Conservation (phyloP, 2,797 vertebrate genomes). For the Ambastaia sidthimunki region DNA sequence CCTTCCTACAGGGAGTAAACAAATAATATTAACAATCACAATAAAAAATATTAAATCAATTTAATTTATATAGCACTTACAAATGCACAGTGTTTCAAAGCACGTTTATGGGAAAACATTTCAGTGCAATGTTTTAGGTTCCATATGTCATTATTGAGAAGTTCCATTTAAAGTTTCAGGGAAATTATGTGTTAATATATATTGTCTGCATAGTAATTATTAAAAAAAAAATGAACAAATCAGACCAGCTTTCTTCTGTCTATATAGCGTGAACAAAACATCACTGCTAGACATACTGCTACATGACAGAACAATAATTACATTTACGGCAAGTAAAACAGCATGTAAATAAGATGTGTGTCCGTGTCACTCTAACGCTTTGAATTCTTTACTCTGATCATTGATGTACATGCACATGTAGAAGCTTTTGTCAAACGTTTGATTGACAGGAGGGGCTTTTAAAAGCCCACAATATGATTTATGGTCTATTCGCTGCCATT, state of each 20-base stretch:
- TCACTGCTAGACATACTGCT: no score
- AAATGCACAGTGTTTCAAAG: no score
- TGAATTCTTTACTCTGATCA: not conserved
- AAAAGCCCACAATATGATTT: slow-evolving; percentile 30
- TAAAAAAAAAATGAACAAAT: no score
- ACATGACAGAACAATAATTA: not conserved
- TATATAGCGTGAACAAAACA: no score
- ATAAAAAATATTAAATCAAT: not conserved
- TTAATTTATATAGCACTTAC: not conserved
- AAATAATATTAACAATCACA: not conserved
- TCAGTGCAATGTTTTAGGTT: no score
- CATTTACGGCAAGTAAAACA: not conserved
- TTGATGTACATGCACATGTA: not conserved
- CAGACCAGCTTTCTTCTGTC: no score
- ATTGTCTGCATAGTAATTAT: no score
- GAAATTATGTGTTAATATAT: no score
- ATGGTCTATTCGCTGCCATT: slow-evolving; percentile 17
- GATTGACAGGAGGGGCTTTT: slow-evolving; percentile 21
- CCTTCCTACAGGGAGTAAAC: not conserved
- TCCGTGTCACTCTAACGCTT: not conserved
- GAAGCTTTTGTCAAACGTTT: not conserved
- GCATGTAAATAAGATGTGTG: not conserved
- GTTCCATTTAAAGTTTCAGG: no score
- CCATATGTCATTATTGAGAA: no score
- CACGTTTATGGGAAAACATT: not conserved